A percentile compares a stretch with the other conserved stretches of the same genome.
phyloP scores from a whole-genome alignment of 30 jellyfish, hydroid and myxozoan species.

The Turritopsis rubra region DNA sequence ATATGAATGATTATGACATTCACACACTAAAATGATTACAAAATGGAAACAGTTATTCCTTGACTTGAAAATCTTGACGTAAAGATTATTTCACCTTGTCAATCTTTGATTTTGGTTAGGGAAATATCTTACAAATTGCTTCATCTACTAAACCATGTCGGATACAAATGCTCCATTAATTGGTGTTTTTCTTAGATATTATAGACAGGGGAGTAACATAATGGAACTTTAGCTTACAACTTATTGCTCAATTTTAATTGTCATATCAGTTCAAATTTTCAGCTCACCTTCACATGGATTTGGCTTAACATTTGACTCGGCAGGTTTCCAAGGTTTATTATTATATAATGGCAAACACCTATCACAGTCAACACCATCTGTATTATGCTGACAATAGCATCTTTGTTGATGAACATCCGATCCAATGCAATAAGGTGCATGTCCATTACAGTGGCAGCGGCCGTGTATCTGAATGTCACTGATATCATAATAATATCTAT shows the following conservation, averaged over 20 bases:
- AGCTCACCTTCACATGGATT: slow-evolving; percentile 80
- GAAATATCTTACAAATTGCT: too few species aligned
- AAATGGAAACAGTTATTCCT: not conserved
- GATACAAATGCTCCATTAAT: too few species aligned
- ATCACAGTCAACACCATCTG: slow-evolving; percentile 73
- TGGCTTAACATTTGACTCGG: slow-evolving; percentile 32
- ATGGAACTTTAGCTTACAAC: too few species aligned
- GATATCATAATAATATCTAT: slow-evolving; percentile 66
- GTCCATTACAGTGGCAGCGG: slow-evolving; percentile 85
- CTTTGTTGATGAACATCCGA: slow-evolving; percentile 12
- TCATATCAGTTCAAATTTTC: too few species aligned
- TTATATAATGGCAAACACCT: slow-evolving; percentile 66
- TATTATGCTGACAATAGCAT: slow-evolving; percentile 60
- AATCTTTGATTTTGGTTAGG: too few species aligned
- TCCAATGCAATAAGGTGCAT: slow-evolving; percentile 61
- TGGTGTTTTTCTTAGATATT: too few species aligned
- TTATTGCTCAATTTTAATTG: not conserved
- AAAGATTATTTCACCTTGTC: too few species aligned
- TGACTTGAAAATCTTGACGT: not conserved
- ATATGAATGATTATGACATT: slow-evolving; percentile 55
- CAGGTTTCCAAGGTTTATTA: slow-evolving; percentile 75
- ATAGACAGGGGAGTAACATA: too few species aligned
- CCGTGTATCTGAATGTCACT: slow-evolving; percentile 62
- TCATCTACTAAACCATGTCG: too few species aligned
- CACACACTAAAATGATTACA: slow-evolving; percentile 40